phyloP scores from a whole-genome alignment of 2,888 invertebrate genomes.

The Colletes collaris region DNA sequence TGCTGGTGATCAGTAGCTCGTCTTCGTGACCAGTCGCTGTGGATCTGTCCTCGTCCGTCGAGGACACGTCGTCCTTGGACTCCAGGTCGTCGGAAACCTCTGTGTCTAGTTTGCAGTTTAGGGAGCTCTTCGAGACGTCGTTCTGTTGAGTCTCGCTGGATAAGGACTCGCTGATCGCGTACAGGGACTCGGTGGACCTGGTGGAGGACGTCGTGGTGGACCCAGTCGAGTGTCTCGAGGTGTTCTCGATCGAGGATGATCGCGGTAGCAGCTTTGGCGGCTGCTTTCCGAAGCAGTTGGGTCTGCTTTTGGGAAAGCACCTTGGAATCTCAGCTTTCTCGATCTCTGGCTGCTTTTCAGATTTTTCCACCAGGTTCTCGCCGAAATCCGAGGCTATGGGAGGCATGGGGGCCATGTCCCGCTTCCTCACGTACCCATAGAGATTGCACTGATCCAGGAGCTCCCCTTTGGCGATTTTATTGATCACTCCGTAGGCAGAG shows the following conservation, averaged over 20 bases:
- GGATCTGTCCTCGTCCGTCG: conserved; percentile 60
- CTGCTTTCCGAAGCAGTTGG: conserved; percentile 74
- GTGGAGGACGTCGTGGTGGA: conserved; percentile 78
- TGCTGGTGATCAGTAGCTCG: conserved; percentile 60
- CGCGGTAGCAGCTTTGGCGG: conserved; percentile 75
- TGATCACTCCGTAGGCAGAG: conserved; percentile 74
- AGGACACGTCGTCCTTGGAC: conserved; percentile 63
- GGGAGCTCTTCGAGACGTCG: conserved; percentile 12
- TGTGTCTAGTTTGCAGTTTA: conserved; percentile 16
- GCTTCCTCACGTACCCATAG: conserved; percentile 68
- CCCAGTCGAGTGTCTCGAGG: conserved; percentile 76
- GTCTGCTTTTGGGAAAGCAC: conserved; percentile 46
- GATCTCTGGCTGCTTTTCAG: conserved; percentile 33
- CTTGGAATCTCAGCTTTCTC: not conserved
- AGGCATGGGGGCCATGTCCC: conserved; percentile 78
- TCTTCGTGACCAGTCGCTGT: conserved; percentile 34
- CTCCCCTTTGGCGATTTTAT: conserved; percentile 69
- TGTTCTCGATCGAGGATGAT: conserved; percentile 77
- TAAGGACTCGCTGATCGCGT: conserved; percentile 75
- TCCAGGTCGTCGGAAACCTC: conserved; percentile 50
- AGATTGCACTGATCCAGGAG: conserved; percentile 42
- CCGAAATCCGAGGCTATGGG: conserved; percentile 75
- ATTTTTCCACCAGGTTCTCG: conserved; percentile 63
- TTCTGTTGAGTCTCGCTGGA: conserved; percentile 39
- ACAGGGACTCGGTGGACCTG: conserved; percentile 77